Percentiles rank a stretch among this genome's conserved stretches.
Evolutionary conservation across 2,888 invertebrate genomes (phyloP).

Genomic region (Microplitis manilae): DNA sequence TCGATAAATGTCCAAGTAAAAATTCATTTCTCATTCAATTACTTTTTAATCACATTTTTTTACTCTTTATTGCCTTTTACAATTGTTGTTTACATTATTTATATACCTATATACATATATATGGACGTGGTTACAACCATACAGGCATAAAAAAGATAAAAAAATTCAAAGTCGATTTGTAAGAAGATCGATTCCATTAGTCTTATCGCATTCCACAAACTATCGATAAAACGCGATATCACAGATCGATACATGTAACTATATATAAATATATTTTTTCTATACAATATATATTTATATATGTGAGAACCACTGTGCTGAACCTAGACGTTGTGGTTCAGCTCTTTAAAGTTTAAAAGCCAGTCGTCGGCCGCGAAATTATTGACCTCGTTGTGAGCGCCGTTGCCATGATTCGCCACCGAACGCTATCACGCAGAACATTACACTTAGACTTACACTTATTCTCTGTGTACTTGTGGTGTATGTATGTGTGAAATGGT

Average conservation of each 20-base stretch:
- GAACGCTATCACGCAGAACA: not conserved
- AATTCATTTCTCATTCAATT: slow-evolving; percentile 1
- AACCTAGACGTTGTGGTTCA: slow-evolving; percentile 51
- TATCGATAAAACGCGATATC: slow-evolving; percentile 10
- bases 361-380: slow-evolving; percentile 57
- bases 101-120: not conserved
- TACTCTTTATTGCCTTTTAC: not conserved
- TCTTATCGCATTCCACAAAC: slow-evolving; percentile 29
- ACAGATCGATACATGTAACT: not conserved
- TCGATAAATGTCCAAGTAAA: not conserved
- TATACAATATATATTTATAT: not conserved
- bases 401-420: slow-evolving; percentile 39
- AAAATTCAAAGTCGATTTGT: not conserved
- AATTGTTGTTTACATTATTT: not conserved
- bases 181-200: slow-evolving; percentile 18
- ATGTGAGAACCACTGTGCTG: slow-evolving; percentile 61
- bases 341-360: slow-evolving; percentile 71
- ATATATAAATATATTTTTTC: not conserved
- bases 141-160: not conserved
- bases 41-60: not conserved
- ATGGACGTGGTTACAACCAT: not conserved
- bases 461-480: not conserved
- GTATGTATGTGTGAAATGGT: not conserved
- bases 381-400: slow-evolving; percentile 56
- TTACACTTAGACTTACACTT: not conserved